Conservation (phyloP, 2,888 invertebrate species). For the Hemicrepidius hirtus region DNA sequence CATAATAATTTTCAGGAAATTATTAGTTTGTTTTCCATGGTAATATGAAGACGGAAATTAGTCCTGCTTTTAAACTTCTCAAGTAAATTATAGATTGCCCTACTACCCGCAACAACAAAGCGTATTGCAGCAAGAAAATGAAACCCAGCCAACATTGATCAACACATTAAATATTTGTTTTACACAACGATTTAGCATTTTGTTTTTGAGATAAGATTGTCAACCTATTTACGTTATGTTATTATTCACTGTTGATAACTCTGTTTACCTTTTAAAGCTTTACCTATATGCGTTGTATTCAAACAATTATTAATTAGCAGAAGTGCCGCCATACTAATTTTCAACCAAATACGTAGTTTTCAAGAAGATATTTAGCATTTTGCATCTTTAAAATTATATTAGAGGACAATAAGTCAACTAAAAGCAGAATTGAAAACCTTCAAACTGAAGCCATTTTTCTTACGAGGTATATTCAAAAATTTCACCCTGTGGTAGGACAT, state of each 20-base stretch:
- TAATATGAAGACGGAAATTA: not conserved
- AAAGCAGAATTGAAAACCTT: no score
- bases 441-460: no score
- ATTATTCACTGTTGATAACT: not conserved
- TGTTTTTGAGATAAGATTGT: not conserved
- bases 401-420: no score
- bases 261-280: not conserved
- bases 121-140: constrained; percentile 14
- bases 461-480: no score
- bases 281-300: not conserved
- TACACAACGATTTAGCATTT: constrained; percentile 8
- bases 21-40: not conserved
- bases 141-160: not conserved
- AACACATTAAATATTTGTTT: constrained; percentile 14
- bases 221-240: constrained; percentile 4
- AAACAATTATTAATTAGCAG: not conserved
- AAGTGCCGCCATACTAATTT: no score
- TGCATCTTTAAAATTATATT: no score
- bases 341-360: no score
- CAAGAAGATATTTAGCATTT: no score
- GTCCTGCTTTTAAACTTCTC: not conserved
- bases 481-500: no score
- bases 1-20: no score
- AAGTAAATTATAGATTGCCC: constrained; percentile 18
- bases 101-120: constrained; percentile 3